phyloP scores from a whole-genome alignment of 1,140 invertebrate genomes.

The Helicoverpa zea region DNA sequence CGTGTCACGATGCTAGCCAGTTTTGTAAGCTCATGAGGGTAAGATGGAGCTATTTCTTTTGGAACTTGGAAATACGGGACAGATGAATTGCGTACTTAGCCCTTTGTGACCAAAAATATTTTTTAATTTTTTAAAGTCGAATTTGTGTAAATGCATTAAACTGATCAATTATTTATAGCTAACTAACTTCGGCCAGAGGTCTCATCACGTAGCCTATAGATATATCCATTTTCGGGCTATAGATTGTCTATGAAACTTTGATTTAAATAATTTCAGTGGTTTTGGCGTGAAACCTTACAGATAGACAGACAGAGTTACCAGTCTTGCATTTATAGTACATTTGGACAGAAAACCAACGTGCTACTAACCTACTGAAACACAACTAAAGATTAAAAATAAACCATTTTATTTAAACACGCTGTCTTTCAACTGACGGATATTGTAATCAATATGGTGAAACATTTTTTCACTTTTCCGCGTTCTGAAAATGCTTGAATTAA shows the following conservation, averaged over 20 bases:
- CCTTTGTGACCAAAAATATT: no score
- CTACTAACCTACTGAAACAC: conserved; percentile 15
- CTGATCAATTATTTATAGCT: no score
- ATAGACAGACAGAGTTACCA: no score
- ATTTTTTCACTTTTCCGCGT: conserved; percentile 25
- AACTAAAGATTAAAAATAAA: conserved; percentile 1
- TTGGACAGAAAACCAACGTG: not conserved
- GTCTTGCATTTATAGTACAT: no score
- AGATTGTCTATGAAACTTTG: no score
- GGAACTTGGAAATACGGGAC: not conserved
- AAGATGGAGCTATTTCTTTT: not conserved
- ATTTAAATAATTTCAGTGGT: no score
- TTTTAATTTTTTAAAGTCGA: no score
- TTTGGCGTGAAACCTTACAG: no score
- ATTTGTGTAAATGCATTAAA: no score
- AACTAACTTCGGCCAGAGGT: no score
- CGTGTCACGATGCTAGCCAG: not conserved
- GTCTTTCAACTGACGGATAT: not conserved
- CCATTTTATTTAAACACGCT: not conserved
- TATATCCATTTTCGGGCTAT: no score
- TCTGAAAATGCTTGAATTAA: not conserved
- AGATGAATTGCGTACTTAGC: not conserved
- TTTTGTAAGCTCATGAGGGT: not conserved
- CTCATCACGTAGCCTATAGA: no score
- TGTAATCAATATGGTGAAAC: not conserved